These are phyloP conservation scores for Abrostola triplasia DNA, from an alignment of 2,888 invertebrate genomes.

Conservation along the genomic window DNA sequence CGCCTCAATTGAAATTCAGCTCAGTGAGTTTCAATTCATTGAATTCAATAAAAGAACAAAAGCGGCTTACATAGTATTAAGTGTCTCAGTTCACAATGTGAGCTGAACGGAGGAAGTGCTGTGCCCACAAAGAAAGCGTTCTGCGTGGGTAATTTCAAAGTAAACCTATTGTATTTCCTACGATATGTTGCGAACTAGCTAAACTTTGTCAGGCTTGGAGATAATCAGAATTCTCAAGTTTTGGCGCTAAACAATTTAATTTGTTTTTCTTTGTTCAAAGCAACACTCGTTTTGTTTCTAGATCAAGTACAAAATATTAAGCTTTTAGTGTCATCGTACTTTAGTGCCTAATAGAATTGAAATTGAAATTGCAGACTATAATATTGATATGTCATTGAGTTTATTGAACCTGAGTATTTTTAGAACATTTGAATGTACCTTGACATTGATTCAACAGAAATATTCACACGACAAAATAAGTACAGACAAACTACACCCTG, in stretches of 20 bases:
- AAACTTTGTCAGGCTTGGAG: conserved; percentile 20
- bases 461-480: no score
- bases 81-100: conserved; percentile 32
- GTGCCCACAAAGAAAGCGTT: conserved; percentile 28
- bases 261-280: conserved; percentile 8
- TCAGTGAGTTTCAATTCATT: conserved; percentile 31
- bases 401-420: no score
- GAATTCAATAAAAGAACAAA: conserved; percentile 42
- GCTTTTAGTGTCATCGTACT: no score
- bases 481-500: no score
- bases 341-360: not conserved
- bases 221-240: conserved; percentile 28
- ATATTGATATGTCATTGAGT: not conserved
- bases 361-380: not conserved
- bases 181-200: conserved; percentile 10
- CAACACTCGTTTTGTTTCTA: conserved; percentile 13
- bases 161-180: conserved; percentile 15
- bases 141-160: conserved; percentile 27
- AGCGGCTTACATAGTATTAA: conserved; percentile 36
- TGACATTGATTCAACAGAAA: no score
- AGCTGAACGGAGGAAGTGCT: conserved; percentile 28
- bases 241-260: conserved; percentile 19
- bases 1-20: conserved; percentile 30
- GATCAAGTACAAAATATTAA: conserved; percentile 10
- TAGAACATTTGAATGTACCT: no score